These are phyloP conservation scores for Lophius americanus DNA, from an alignment of 2,797 vertebrate species.

Conservation along the genomic window DNA sequence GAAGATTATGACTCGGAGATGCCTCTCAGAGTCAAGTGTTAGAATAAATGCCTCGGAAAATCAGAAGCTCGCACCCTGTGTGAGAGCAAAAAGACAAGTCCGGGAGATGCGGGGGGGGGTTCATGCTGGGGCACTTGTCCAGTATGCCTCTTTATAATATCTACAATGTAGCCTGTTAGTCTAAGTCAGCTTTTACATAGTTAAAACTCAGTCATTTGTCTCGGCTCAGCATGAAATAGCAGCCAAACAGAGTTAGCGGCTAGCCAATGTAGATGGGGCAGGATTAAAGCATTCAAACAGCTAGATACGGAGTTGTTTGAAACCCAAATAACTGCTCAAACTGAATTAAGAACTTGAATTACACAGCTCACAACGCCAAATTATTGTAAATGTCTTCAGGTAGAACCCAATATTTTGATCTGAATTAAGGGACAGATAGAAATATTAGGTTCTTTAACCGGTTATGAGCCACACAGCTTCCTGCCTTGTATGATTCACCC, in stretches of 20 bases:
- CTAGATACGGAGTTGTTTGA: neutral
- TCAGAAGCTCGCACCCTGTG: conserved; percentile 15
- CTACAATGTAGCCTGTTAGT: neutral
- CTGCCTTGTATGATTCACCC: too few species aligned
- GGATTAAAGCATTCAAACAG: neutral
- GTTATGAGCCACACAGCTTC: too few species aligned
- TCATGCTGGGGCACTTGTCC: neutral
- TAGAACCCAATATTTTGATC: too few species aligned
- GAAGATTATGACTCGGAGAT: conserved; percentile 74
- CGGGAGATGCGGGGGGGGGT: rapidly evolving
- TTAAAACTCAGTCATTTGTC: too few species aligned
- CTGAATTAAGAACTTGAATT: too few species aligned
- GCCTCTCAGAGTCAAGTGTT: conserved; percentile 63
- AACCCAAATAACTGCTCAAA: neutral
- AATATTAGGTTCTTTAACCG: too few species aligned
- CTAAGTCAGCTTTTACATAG: too few species aligned
- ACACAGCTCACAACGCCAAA: too few species aligned
- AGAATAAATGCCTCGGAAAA: conserved; percentile 33
- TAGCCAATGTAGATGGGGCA: neutral
- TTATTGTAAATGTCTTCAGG: too few species aligned
- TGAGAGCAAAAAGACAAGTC: conserved; percentile 20
- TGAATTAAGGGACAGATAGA: too few species aligned
- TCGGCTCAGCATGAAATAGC: neutral
- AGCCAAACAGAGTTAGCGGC: neutral
- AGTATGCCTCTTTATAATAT: neutral